Evolutionary conservation across 2,113 vertebrate genomes (phyloP).

Genomic region (Macrotus californicus): DNA sequence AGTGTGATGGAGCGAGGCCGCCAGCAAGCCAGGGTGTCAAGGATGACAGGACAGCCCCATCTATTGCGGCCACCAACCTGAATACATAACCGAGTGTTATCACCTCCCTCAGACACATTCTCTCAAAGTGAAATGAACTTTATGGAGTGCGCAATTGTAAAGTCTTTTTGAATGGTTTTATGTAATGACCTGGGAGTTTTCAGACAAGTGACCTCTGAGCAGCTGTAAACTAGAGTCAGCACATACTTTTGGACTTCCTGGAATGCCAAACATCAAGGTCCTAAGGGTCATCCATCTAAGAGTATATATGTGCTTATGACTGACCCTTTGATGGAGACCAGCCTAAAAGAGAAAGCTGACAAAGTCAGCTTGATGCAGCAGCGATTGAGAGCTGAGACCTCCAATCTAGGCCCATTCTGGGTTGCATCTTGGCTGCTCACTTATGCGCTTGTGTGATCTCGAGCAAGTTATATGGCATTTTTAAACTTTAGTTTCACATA

Average conservation of each 20-base stretch:
- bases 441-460: background rate
- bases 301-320: background rate
- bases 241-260: background rate
- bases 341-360: background rate
- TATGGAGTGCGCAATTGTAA: background rate
- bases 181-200: conserved; percentile 12
- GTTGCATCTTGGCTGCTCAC: background rate
- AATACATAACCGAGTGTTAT: background rate
- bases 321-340: background rate
- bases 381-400: background rate
- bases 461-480: background rate
- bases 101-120: background rate
- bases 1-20: conserved; percentile 31
- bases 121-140: conserved; percentile 48
- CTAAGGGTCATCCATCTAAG: background rate
- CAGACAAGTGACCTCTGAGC: conserved; percentile 10
- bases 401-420: background rate
- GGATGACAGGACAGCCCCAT: background rate
- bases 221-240: background rate
- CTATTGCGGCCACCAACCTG: background rate
- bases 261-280: background rate
- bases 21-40: conserved; percentile 32
- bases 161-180: conserved; percentile 39
- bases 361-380: background rate
- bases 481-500: conserved; percentile 26